Evolutionary conservation across 2,888 invertebrate species (phyloP).

Genomic region (Lasiommata megera): DNA sequence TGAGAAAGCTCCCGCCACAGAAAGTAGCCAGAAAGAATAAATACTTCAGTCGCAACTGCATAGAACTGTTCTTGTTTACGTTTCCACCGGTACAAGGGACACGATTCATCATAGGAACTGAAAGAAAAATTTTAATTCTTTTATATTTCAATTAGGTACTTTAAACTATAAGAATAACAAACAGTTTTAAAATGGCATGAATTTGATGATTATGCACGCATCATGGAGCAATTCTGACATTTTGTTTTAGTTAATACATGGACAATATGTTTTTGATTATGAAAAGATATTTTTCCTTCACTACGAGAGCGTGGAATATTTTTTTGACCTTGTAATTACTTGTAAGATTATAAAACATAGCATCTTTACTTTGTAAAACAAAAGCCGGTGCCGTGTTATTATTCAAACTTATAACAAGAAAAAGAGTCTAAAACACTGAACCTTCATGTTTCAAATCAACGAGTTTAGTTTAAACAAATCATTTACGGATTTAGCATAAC

Average conservation of each 20-base stretch:
- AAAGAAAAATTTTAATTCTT: conserved; percentile 32
- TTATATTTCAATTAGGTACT: conserved; percentile 13
- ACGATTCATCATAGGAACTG: conserved; percentile 33
- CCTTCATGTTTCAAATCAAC: no score
- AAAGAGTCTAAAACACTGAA: no score
- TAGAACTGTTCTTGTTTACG: conserved; percentile 14
- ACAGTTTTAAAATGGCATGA: conserved; percentile 9
- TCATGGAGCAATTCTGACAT: background rate
- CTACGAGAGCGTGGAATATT: background rate
- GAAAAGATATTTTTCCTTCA: background rate
- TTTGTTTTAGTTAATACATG: no score
- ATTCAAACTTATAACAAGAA: no score
- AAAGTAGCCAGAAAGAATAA: conserved; percentile 42
- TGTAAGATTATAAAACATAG: background rate
- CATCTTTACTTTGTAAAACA: background rate
- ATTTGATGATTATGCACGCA: conserved; percentile 2
- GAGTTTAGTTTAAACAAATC: no score
- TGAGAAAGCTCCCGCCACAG: conserved; percentile 41
- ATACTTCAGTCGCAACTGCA: conserved; percentile 39
- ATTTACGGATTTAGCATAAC: no score
- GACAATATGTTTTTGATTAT: background rate
- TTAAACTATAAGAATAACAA: conserved; percentile 3
- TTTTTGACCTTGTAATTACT: background rate
- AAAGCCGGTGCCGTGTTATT: no score
- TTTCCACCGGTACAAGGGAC: conserved; percentile 24